Base-by-base conservation (phyloP, 2,888 invertebrate genomes). In the Drosophila conformis region DNA sequence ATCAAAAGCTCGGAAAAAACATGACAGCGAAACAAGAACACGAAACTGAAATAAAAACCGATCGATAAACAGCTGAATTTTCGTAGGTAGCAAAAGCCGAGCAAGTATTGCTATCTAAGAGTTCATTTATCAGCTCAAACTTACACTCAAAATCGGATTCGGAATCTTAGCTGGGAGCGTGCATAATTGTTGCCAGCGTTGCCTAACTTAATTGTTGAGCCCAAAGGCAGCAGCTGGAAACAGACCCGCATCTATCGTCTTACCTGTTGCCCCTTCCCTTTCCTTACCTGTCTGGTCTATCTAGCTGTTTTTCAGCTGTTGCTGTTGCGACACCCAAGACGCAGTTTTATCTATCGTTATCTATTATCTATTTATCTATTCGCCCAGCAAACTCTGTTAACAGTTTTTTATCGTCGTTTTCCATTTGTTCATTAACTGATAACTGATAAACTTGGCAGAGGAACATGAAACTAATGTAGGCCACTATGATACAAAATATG, bases 241-340 rank as follows among this genome's bases (percentile, higher is more conserved):
- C 27, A 52, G 54, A 52, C 84, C 71, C 74, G 77, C 71, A 74
- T 76, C 46, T 25, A 25, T 15, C 2, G 6, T 46, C 67, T 79
- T 83, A 82, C 88, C 83, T 86, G 82, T 76, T 66, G 60, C 57
- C 15, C 15, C 36, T 36, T 31, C 42, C 40, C 35, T 4, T 46
- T 4, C 25, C 46, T 8, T 46, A 25, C 46, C 25, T 15, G 25
- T 8, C 46, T 11, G 21, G 42, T 38, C 11, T 83, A 68, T 86
- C 80, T 78, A 77, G 8, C 15, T 40, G 40, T 29, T 18, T 56
- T 56, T 51, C 38, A 35, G 49, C 67, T 74, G 71, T 77, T 82
- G 70, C 60, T 69, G 62, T 85, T 87, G 81, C 88, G 70, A 82
- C 85, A 85, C 86, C 82, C 86, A 80, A 69, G 77, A 68, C 74